Conservation (phyloP, 2,113 vertebrate species). For the Odocoileus hemionus region DNA sequence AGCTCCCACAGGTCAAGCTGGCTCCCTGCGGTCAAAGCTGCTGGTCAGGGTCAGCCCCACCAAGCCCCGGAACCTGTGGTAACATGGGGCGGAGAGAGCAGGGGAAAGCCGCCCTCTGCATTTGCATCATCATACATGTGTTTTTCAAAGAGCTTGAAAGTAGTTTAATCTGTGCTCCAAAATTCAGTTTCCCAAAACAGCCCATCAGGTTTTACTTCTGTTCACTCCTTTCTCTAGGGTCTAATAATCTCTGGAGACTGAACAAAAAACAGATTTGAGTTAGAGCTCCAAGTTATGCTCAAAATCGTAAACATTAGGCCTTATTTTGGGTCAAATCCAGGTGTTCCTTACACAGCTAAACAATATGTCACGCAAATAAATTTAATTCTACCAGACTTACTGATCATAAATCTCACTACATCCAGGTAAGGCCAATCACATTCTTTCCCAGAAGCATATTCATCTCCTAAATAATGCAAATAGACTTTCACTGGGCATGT, state of each 20-base stretch:
- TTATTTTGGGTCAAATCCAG: background rate
- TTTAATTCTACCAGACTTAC: background rate
- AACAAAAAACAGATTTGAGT: background rate
- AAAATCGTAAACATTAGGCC: background rate
- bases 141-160: background rate
- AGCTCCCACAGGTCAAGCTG: background rate
- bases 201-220: background rate
- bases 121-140: background rate
- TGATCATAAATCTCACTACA: background rate
- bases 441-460: background rate
- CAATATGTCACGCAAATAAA: background rate
- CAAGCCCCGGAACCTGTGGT: accelerated
- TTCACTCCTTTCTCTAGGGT: background rate
- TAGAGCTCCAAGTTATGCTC: background rate
- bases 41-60: accelerated
- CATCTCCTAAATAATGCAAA: background rate
- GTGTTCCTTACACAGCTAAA: background rate
- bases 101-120: background rate
- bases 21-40: background rate
- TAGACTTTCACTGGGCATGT: background rate
- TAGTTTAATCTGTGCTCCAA: background rate
- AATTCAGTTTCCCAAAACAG: background rate
- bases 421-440: background rate
- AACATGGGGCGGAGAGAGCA: background rate
- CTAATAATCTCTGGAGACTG: background rate